phyloP scores from a whole-genome alignment of 2,888 invertebrate genomes.

The Caenorhabditis sulstoni region DNA sequence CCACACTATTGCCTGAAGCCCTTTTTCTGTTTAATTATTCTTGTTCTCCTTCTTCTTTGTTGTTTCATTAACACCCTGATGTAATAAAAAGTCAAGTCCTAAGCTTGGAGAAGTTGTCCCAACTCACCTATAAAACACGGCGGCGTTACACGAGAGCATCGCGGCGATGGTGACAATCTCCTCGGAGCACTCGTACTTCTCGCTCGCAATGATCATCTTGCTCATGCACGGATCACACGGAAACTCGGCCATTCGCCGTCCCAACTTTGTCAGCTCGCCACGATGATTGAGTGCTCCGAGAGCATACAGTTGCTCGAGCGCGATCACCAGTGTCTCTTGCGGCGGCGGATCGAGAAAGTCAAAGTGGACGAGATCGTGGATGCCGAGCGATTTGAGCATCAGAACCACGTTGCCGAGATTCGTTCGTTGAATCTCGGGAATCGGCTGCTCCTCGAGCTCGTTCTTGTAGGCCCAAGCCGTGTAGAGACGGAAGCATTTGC shows the following conservation, averaged over 20 bases:
- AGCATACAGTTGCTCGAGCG: constrained; percentile 96
- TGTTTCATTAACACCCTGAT: too few species aligned
- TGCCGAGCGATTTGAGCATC: constrained; percentile 95
- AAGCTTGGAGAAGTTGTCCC: too few species aligned
- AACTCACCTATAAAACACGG: constrained; percentile 89
- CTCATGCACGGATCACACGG: constrained; percentile 99
- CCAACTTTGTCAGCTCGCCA: constrained; percentile 96
- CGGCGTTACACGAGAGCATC: constrained; percentile 97
- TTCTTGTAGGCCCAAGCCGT: constrained; percentile 99
- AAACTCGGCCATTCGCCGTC: constrained; percentile 98
- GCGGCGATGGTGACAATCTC: constrained; percentile 96
- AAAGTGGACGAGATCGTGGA: constrained; percentile 97
- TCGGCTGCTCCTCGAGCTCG: constrained; percentile 97
- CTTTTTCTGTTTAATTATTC: too few species aligned
- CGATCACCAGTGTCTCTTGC: constrained; percentile 87
- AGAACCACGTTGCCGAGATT: constrained; percentile 98
- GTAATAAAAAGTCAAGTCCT: too few species aligned
- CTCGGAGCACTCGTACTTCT: constrained; percentile 95
- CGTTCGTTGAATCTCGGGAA: constrained; percentile 97
- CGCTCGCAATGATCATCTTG: constrained; percentile 96
- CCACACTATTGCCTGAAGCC: too few species aligned
- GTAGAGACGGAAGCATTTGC: constrained; percentile 97
- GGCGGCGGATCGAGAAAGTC: constrained; percentile 99
- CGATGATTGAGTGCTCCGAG: constrained; percentile 96
- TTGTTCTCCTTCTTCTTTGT: too few species aligned